Percentiles rank a stretch among this genome's conserved stretches.
These are phyloP conservation scores for Montipora efflorescens DNA, from an alignment of 64 coral and sea anemone genomes.

Conservation along the genomic window DNA sequence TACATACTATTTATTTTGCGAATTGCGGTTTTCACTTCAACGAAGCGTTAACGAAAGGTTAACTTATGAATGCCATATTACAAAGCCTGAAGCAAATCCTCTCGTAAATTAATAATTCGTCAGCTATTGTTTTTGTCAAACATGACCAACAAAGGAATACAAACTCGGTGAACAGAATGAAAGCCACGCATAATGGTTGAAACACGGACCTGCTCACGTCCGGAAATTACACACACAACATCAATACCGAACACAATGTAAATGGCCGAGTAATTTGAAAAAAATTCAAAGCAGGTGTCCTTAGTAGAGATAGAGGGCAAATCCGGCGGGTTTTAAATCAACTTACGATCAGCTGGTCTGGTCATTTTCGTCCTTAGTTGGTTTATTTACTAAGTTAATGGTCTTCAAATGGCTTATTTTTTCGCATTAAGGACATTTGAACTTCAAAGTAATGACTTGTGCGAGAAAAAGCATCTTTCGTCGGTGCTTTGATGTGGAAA, in stretches of 20 bases:
- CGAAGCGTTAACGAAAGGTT: conserved; percentile 49
- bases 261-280: conserved; percentile 54
- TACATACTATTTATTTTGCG: neutral
- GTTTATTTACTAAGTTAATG: conserved; percentile 66
- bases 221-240: conserved; percentile 55
- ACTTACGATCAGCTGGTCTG: conserved; percentile 34
- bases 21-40: conserved; percentile 28
- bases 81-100: conserved; percentile 8
- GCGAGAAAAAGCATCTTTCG: neutral
- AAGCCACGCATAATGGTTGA: conserved; percentile 41
- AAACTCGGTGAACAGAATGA: conserved; percentile 48
- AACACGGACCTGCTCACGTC: conserved; percentile 25
- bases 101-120: conserved; percentile 44
- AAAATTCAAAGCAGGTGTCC: conserved; percentile 35
- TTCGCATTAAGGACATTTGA: conserved; percentile 35
- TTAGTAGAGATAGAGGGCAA: conserved; percentile 12
- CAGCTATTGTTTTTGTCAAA: conserved; percentile 23
- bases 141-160: conserved; percentile 32
- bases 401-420: conserved; percentile 58
- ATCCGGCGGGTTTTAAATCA: conserved; percentile 57
- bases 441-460: conserved; percentile 24
- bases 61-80: conserved; percentile 19
- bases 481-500: conserved; percentile 62
- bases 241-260: conserved; percentile 37
- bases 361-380: conserved; percentile 49